Evolutionary conservation across 2,888 invertebrate species (phyloP), one percentile per base, ranked within the genome.

Genomic region (Lymantria monacha): DNA sequence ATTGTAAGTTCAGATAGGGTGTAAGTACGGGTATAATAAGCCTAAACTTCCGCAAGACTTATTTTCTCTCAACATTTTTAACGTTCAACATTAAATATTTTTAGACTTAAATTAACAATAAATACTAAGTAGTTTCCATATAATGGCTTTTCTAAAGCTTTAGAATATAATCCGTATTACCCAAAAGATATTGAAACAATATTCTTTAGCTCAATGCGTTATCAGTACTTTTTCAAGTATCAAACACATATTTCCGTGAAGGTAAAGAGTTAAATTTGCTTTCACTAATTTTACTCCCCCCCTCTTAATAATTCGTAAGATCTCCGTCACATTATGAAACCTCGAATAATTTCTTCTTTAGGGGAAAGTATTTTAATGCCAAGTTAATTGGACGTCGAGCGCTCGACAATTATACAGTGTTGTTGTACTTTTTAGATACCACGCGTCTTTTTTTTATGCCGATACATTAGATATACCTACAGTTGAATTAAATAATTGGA

Each of bases 361-460:
- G 72, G 76, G 75, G 80, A 83, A 84, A 83, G 82, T 79, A 73
- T 72, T 70, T 67, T 72, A 76, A 79, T 76, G 66, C 63, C 53
- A 69, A 79, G 55, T 74, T 80, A 78, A 81, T 81, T 79, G 76
- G 70, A 67, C 63, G 63, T 61, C 64, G 59, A 66, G 62, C 70
- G 65, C 63, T 72, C 66, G 65, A 66, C 74, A 79, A 80, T 79
- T 80, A 79, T 67, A 63, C 63, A 59, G 66, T 75, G 70, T 72
- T 72, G 63, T 60, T 61, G 51, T 48, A 44, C 30, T 38, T 14
- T 33, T 36, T 36, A 36, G 10, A 36, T 51, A 22, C 22, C 5
- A 22, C 22, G 22, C 22, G n/a, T n/a, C n/a, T 59, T 51, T 62
- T 68, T 74, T 49, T 49, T 67, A 69, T 67, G 67, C 69, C 53